Evolutionary conservation across 1,140 invertebrate genomes (phyloP).

Genomic region (Papilio machaon): DNA sequence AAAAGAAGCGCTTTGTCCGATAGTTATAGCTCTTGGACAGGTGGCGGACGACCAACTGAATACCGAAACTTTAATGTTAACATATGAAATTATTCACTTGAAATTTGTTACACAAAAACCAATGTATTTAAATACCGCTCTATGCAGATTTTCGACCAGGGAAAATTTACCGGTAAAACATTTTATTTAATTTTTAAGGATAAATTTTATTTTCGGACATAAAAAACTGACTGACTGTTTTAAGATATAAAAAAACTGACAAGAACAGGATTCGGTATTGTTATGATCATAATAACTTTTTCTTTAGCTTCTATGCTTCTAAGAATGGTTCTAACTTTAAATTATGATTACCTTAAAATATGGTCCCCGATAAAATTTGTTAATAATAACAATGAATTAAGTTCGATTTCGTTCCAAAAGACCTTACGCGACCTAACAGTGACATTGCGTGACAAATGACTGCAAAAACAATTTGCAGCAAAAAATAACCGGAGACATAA

Average conservation of each 20-base stretch:
- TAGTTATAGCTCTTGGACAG: conserved; percentile 30
- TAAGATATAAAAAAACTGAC: too few species aligned
- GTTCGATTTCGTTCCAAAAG: conserved; percentile 1
- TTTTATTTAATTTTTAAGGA: background rate
- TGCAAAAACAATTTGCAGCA: conserved; percentile 2
- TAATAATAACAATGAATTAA: background rate
- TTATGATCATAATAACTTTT: background rate
- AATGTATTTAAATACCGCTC: background rate
- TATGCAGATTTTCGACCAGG: background rate
- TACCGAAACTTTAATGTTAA: conserved; percentile 41
- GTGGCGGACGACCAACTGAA: conserved; percentile 47
- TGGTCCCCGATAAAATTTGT: background rate
- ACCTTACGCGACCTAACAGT: conserved; percentile 2
- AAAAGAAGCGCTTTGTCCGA: conserved; percentile 45
- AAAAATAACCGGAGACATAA: background rate
- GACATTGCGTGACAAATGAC: conserved; percentile 24
- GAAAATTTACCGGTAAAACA: background rate
- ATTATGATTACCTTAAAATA: background rate
- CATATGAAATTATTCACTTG: conserved; percentile 32
- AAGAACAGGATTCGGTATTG: background rate
- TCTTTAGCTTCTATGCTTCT: background rate
- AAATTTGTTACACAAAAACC: conserved; percentile 11
- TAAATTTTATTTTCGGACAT: too few species aligned
- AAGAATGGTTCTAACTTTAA: background rate
- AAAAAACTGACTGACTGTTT: too few species aligned